These are phyloP conservation scores for Enteromius radiatus DNA, from an alignment of 2,797 vertebrate species.

Conservation along the genomic window DNA sequence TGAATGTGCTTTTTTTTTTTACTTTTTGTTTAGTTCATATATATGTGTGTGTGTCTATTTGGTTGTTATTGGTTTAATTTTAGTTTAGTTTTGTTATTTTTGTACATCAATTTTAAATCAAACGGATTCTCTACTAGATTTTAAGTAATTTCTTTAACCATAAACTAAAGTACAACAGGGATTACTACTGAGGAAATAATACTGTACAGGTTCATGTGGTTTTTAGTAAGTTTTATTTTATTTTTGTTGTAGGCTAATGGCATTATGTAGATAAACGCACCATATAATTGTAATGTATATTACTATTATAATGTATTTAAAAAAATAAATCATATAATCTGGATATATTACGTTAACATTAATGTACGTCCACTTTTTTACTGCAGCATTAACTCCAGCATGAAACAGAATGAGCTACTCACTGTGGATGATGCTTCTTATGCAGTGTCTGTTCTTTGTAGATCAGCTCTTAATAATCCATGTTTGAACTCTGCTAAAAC, in stretches of 20 bases:
- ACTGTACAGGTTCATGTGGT: background rate
- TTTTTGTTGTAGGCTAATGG: background rate
- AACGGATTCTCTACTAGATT: no score
- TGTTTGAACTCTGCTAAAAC: constrained; percentile 11
- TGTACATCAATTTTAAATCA: background rate
- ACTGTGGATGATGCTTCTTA: constrained; percentile 22
- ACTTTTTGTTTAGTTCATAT: background rate
- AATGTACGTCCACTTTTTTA: background rate
- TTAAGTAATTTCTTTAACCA: background rate
- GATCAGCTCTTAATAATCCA: constrained; percentile 2
- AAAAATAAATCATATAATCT: background rate
- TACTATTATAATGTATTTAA: background rate
- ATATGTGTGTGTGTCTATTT: background rate
- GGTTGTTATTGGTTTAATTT: background rate
- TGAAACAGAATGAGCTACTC: background rate
- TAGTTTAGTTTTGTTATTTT: background rate
- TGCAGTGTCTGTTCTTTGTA: background rate
- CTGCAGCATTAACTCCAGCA: no score
- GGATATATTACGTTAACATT: background rate
- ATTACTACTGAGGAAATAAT: background rate
- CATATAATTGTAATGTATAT: background rate
- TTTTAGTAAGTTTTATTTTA: background rate
- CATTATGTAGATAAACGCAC: background rate
- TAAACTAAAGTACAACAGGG: background rate
- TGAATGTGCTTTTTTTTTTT: no score